A percentile compares a stretch with the other conserved stretches of the same genome.
Evolutionary conservation across 2,797 vertebrate genomes (phyloP).

Genomic region (Threskiornis aethiopicus): DNA sequence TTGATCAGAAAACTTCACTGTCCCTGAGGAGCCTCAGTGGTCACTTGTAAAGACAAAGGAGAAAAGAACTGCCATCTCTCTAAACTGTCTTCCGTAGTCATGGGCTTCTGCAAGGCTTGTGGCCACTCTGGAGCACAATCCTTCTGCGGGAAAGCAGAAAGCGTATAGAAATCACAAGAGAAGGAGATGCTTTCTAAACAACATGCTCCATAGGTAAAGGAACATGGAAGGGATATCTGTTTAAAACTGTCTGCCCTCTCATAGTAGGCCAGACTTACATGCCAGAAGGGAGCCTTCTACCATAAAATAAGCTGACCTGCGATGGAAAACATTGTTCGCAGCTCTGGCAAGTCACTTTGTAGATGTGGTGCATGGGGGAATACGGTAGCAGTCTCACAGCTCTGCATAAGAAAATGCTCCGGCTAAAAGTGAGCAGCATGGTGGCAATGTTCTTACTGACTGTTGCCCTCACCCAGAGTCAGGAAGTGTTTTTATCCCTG

Average conservation of each 20-base stretch:
- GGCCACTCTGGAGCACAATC: neutral
- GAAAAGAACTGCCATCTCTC: neutral
- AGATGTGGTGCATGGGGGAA: neutral
- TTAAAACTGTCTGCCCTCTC: neutral
- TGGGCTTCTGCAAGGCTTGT: neutral
- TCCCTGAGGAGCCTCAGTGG: neutral
- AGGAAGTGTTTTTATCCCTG: neutral
- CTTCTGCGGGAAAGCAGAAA: neutral
- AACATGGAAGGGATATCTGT: neutral
- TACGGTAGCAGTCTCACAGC: neutral
- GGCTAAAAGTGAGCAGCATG: neutral
- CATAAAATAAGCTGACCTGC: neutral
- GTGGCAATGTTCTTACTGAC: neutral
- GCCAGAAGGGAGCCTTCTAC: neutral
- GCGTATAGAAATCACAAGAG: neutral
- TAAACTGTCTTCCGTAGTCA: neutral
- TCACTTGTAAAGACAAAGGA: neutral
- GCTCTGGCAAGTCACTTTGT: neutral
- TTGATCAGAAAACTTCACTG: neutral
- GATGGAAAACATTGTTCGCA: neutral
- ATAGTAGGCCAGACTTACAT: neutral
- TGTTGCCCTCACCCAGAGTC: neutral
- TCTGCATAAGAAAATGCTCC: neutral
- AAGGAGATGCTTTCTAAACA: neutral
- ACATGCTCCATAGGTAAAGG: neutral